Evolutionary conservation across 2,113 vertebrate species (phyloP), one percentile per base, ranked within the genome.

Genomic region (Cervus canadensis): DNA sequence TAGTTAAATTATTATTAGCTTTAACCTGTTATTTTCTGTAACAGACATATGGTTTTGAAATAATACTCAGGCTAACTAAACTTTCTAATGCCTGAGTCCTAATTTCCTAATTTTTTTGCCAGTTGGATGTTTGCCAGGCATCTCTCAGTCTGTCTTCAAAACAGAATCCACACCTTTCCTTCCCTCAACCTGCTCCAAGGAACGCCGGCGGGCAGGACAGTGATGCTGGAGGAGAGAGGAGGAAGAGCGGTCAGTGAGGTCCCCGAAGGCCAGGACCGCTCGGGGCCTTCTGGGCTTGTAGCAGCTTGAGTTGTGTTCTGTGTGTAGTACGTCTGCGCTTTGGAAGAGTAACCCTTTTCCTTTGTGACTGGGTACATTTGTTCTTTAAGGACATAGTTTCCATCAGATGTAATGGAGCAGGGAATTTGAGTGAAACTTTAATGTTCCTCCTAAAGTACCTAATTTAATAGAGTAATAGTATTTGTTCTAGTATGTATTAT

Each of bases 381-480:
- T 57, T 93, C 21, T 89, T 95, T 88, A 21, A 87, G 62, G 11
- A 79, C 17, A 50, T 78, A 76, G 57, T 84, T 92, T 87, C 26
- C 10, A 52, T 83, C 16, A 36, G 16, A 10, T 94, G 17, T 96
- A 79, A 78, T 56, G 36, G 60, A 95, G 17, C 13, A 56, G 30
- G n/a, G 54, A 91, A 87, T 89, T 88, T 82, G 96, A 97, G 64
- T 67, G 33, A 83, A 95, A 86, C 26, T 62, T 89, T 59, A 96
- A 10, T 74, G 17, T 57, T 71, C 28, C 17, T 33, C 30, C 14
- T 10, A 94, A 91, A 87, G 43, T 67, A 90, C 74, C 45, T 94
- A 97, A 57, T 56, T 76, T 79, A 91, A 86, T 56, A 95, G 40
- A 89, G 59, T 87, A 94, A 85, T 83, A 90, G 56, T 54, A 28